Evolutionary conservation across 1,140 invertebrate species (phyloP), one percentile per base, ranked within the genome.

Genomic region (Ectropis grisescens): DNA sequence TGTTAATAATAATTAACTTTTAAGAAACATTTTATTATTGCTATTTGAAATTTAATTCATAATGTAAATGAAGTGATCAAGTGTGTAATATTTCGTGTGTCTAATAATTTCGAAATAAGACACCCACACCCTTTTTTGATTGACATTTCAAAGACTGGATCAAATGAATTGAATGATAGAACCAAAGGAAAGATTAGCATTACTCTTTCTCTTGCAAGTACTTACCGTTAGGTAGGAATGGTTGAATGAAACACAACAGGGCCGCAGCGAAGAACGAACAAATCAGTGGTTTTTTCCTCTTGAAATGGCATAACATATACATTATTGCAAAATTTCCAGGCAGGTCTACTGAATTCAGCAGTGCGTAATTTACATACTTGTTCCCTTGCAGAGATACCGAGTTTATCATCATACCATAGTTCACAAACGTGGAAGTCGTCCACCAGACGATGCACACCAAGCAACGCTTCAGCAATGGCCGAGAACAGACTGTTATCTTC

Each of bases 351-450:
- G 87, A 40, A 1, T 84, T 71, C 2, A 87, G 85, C 9, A 89
- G 67, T 1, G 87, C 86, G 49, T 89, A 91, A 58, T 90, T 90
- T 9, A 88, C 50, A 61, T 91, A 92, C 46, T 86, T 80, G 22
- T 81, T 87, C 2, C 91, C 91, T 37, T 85, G 85, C 16, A 95
- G 80, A 6, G 89, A 86, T 2, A 91, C 90, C 0, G 91, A 89
- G 54, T 93, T 93, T 4, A 94, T 84, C 1, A 89, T 88, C 13
- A 95, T 52, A 0, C 92, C 93, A 56, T 93, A 94, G 52, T 91
- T 93, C 1, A 93, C 86, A 45, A 93, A 89, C 0, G 88, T 86
- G 33, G 86, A 88, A 0, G 88, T 88, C 1, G 85, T 83, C 90
- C 88, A 93, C 78, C 86, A 91, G 40, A 89, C 83, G 8, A 86